Conservation (phyloP, 2,797 vertebrate genomes). For the Coreius guichenoti region DNA sequence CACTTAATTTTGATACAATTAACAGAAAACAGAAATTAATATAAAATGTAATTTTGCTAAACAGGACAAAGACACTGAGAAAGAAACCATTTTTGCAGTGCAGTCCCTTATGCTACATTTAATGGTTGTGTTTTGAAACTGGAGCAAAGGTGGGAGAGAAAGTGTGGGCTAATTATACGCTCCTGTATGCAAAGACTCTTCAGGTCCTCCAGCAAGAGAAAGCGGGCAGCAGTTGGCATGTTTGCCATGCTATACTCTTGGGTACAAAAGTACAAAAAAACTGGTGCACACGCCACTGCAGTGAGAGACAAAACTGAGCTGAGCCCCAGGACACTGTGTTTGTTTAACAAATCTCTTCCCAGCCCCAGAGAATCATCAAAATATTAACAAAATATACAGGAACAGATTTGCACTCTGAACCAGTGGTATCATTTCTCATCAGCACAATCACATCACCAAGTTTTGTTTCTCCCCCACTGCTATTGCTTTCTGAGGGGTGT, state of each 20-base stretch:
- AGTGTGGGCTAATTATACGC: slow-evolving; percentile 39
- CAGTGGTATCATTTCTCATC: not conserved
- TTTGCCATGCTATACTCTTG: slow-evolving; percentile 42
- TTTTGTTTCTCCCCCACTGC: not conserved
- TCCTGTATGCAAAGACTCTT: slow-evolving; percentile 43
- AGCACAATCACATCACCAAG: not conserved
- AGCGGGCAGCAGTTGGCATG: slow-evolving; percentile 23
- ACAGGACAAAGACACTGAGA: not conserved
- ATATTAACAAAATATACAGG: not conserved
- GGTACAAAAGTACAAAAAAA: slow-evolving; percentile 37
- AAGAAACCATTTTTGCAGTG: not conserved
- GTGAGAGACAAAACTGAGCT: slow-evolving; percentile 2
- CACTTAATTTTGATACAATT: too few species aligned
- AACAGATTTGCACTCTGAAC: not conserved
- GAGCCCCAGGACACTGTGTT: slow-evolving; percentile 12
- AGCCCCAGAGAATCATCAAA: not conserved
- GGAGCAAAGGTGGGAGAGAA: slow-evolving; percentile 31
- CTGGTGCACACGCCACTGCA: slow-evolving; percentile 18
- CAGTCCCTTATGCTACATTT: not conserved
- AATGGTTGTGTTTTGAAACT: slow-evolving; percentile 33
- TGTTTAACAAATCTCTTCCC: slow-evolving; percentile 14
- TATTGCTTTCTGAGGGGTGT: too few species aligned
- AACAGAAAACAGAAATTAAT: too few species aligned
- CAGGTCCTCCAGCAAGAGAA: slow-evolving; percentile 37
- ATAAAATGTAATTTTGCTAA: too few species aligned